Evolutionary conservation across 2,113 vertebrate species (phyloP).

Genomic region (Gallinago media): DNA sequence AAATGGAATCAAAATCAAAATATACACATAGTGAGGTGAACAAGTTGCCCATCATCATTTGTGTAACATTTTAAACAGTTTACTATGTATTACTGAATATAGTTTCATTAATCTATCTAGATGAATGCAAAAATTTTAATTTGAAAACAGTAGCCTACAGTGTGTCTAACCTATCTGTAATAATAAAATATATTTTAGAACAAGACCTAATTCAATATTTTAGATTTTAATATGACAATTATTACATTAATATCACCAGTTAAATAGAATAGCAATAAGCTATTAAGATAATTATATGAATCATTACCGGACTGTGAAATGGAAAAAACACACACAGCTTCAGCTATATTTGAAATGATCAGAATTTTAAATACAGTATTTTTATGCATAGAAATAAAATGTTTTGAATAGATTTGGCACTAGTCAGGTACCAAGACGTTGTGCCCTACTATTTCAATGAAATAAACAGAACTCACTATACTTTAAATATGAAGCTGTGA

Average conservation of each 20-base stretch:
- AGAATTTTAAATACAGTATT: slow-evolving; percentile 59
- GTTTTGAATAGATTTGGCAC: slow-evolving; percentile 36
- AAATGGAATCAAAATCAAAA: not conserved
- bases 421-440: not conserved
- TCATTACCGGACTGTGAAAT: slow-evolving; percentile 57
- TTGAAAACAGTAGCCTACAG: not conserved
- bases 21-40: not conserved
- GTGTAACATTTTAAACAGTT: not conserved
- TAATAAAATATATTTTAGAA: slow-evolving; percentile 29
- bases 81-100: not conserved
- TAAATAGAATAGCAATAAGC: slow-evolving; percentile 40
- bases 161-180: not conserved
- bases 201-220: slow-evolving; percentile 14
- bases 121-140: not conserved
- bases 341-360: not conserved
- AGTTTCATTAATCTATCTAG: not conserved
- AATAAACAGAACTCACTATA: not conserved
- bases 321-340: slow-evolving; percentile 11
- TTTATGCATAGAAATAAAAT: slow-evolving; percentile 42
- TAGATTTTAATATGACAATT: slow-evolving; percentile 33
- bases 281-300: slow-evolving; percentile 56
- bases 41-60: not conserved
- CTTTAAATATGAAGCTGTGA: not conserved
- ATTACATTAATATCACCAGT: slow-evolving; percentile 43
- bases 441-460: not conserved